Conservation (phyloP, 1,140 invertebrate genomes). For the Tetramorium alpestre region DNA sequence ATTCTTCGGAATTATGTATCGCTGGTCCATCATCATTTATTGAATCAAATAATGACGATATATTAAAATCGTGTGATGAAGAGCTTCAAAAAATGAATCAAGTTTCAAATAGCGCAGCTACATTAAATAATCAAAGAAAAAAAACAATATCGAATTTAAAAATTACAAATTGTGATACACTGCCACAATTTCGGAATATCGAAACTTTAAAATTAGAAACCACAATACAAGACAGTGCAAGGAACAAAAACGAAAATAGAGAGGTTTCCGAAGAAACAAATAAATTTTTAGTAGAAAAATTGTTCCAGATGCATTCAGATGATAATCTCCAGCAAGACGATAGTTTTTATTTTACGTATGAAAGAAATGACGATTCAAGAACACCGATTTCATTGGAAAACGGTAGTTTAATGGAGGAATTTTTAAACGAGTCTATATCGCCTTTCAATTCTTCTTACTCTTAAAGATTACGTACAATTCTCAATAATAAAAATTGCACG, state of each 20-base stretch:
- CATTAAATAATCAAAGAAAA: background rate
- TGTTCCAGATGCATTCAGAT: background rate
- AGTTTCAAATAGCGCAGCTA: background rate
- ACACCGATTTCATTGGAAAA: conserved; percentile 1
- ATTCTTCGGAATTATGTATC: background rate
- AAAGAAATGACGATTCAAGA: background rate
- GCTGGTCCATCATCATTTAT: background rate
- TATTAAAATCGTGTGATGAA: background rate
- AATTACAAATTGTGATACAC: background rate
- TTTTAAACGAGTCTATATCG: background rate
- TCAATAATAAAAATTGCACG: background rate
- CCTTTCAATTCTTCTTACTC: background rate
- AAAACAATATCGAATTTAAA: background rate
- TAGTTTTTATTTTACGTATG: conserved; percentile 28
- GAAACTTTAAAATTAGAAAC: background rate
- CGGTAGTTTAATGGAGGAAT: conserved; percentile 43
- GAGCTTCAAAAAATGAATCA: background rate
- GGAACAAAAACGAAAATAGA: background rate
- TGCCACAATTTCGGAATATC: background rate
- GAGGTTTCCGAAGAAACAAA: background rate
- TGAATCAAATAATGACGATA: background rate
- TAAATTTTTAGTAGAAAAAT: background rate
- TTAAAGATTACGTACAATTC: background rate
- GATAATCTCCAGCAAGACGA: background rate
- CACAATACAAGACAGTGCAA: background rate